Evolutionary conservation across 2,888 invertebrate genomes (phyloP), one percentile per base, ranked within the genome.

Genomic region (Tanypteryx hageni): DNA sequence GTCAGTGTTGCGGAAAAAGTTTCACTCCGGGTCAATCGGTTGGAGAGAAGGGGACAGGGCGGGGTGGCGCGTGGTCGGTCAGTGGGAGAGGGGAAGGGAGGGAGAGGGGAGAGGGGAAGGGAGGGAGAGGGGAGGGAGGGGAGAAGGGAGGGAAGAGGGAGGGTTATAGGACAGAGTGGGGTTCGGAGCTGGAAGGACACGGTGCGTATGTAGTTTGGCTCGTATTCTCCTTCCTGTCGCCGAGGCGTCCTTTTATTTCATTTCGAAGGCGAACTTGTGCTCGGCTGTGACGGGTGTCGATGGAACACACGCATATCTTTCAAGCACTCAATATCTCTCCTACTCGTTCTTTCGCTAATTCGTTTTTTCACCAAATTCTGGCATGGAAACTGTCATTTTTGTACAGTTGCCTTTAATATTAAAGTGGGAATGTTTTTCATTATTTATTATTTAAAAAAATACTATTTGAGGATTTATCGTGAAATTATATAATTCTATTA

Each of bases 1-100:
- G 22, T 76, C 76, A 76, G 27, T 76, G 76, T 76, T 76, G 22
- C 22, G 27, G 76, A 27, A 76, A 76, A 76, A 76, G 76, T 76
- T 76, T 22, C 76, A 27, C 1, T 76, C 10, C 22, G 76, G 76
- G 76, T 76, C 76, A 76, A 27, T 76, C 76, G 22, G 22, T 22
- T 27, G 27, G 0, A 22, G n/a, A 14, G 14, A 31, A 31, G 44
- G 13, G 11, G 31, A 16, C 1, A 13, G 13, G 44, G n/a, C n/a
- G 82, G 82, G 18, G 31, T 27, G 31, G 44, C 82, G 44, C 31
- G 27, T 7, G 31, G 31, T 44, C 82, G 4, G 2, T 11, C n/a
- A 4, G n/a, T 11, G n/a, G 22, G n/a, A 10, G n/a, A 5, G 64
- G 5, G 64, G 64, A 16, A 11, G n/a, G 5, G 5, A 13, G 16